These are phyloP conservation scores for Cinclus cinclus DNA, from an alignment of 2,113 vertebrate species.

Conservation along the genomic window DNA sequence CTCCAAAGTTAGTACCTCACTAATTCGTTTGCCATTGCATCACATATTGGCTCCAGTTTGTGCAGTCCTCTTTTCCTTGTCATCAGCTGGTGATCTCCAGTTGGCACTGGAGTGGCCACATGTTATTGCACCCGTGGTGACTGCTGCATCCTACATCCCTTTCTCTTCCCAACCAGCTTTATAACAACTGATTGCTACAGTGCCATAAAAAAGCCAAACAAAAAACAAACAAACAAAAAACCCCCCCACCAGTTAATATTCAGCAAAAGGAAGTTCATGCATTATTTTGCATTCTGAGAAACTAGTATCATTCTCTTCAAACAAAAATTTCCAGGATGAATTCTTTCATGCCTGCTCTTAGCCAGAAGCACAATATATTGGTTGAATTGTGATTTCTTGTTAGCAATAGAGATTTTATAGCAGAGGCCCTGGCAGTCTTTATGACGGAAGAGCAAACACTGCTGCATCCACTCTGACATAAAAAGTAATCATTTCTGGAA, in stretches of 20 bases:
- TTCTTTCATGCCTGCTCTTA: neutral
- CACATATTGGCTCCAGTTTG: neutral
- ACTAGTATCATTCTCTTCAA: neutral
- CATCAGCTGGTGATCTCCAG: neutral
- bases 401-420: constrained; percentile 14
- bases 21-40: neutral
- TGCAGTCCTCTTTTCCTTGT: neutral
- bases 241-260: neutral
- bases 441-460: neutral
- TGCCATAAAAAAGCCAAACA: neutral
- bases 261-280: neutral
- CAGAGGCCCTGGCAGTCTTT: constrained; percentile 5
- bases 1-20: neutral
- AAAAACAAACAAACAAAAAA: neutral
- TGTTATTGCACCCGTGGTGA: neutral
- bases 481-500: constrained; percentile 48
- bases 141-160: neutral
- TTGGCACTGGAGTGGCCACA: neutral
- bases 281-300: constrained; percentile 21
- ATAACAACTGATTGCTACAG: neutral
- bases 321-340: constrained; percentile 11
- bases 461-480: constrained; percentile 7
- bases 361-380: neutral
- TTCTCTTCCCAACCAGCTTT: neutral
- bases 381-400: constrained; percentile 7